phyloP scores from a whole-genome alignment of 2,113 vertebrate species.

The Sorex araneus region DNA sequence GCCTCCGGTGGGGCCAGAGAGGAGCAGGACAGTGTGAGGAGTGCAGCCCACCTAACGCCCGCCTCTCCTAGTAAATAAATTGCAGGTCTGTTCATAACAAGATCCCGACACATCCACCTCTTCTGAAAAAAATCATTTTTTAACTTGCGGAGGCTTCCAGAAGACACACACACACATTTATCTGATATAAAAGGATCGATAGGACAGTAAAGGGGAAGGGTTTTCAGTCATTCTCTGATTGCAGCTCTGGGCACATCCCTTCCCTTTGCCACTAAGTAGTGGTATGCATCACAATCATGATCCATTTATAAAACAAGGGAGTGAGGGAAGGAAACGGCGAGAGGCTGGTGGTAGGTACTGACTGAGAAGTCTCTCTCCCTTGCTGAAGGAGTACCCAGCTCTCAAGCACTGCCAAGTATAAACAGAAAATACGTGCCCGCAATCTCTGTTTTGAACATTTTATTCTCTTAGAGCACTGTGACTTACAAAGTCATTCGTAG shows the following conservation, averaged over 20 bases:
- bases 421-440: not conserved
- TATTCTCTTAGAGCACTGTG: no score
- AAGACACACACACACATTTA: not conserved
- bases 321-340: not conserved
- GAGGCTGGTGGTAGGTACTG: no score
- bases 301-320: not conserved
- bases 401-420: not conserved
- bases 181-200: slow-evolving; percentile 19
- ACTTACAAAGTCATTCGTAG: no score
- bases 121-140: slow-evolving; percentile 46
- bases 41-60: not conserved
- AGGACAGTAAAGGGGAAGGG: not conserved
- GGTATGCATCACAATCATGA: not conserved
- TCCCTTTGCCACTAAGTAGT: slow-evolving; percentile 31
- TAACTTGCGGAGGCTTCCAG: not conserved
- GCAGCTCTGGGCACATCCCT: slow-evolving; percentile 8
- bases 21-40: not conserved
- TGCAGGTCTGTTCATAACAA: not conserved
- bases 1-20: not conserved
- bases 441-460: not conserved
- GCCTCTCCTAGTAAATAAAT: slow-evolving; percentile 10
- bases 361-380: not conserved
- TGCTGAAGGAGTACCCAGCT: not conserved
- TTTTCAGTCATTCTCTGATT: slow-evolving; percentile 59
- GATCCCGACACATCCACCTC: not conserved